These are phyloP conservation scores for Dasyurus viverrinus DNA, from an alignment of 2,113 vertebrate genomes.

Conservation along the genomic window DNA sequence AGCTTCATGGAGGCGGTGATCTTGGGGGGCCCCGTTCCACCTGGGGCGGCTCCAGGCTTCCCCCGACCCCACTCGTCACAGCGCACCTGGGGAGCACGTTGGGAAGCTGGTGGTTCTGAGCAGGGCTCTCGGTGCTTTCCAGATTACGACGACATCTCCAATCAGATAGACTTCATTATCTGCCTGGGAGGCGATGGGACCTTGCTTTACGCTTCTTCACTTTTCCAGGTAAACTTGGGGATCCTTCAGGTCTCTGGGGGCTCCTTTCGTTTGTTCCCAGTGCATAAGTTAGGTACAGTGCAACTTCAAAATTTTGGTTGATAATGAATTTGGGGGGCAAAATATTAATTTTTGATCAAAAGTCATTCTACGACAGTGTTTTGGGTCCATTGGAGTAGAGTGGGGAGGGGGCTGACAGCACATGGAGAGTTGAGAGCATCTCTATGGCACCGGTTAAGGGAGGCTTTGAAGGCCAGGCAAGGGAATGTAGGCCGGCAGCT, in stretches of 20 bases:
- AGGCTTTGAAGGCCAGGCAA: neutral
- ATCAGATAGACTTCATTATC: constrained; percentile 90
- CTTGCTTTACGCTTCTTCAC: constrained; percentile 89
- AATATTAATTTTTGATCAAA: neutral
- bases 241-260: rapidly evolving
- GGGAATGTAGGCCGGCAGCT: neutral
- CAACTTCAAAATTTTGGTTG: neutral
- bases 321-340: neutral
- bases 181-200: constrained; percentile 91
- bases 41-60: rapidly evolving
- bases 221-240: constrained; percentile 85
- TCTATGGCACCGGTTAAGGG: neutral
- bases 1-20: neutral
- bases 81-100: neutral
- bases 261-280: neutral
- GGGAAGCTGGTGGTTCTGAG: neutral
- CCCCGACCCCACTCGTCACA: rapidly evolving
- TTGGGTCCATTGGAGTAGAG: neutral
- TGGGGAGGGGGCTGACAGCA: no score
- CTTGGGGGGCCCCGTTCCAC: neutral
- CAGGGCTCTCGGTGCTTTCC: neutral
- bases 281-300: neutral
- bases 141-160: constrained; percentile 93
- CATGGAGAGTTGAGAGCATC: neutral
- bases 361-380: neutral